phyloP scores from a whole-genome alignment of 2,113 vertebrate species.

The Melanotaenia duboulayi region DNA sequence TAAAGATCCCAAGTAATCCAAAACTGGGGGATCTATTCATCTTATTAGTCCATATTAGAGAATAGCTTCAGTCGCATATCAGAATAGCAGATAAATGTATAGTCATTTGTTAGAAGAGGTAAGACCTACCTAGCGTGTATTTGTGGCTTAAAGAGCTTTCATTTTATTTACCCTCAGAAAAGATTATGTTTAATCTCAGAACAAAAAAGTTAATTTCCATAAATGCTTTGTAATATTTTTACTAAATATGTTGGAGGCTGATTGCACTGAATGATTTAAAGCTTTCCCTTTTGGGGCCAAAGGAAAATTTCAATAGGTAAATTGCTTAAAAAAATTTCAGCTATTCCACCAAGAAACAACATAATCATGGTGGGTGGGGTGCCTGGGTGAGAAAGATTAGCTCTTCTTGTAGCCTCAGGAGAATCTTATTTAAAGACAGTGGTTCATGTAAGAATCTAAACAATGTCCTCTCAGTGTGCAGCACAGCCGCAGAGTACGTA shows the following conservation, averaged over 20 bases:
- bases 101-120: neutral
- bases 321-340: slow-evolving; percentile 18
- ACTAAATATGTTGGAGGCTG: too few species aligned
- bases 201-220: neutral
- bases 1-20: neutral
- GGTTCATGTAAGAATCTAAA: slow-evolving; percentile 70
- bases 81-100: neutral
- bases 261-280: neutral
- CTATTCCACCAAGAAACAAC: slow-evolving; percentile 59
- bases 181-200: neutral
- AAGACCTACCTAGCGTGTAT: neutral
- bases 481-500: slow-evolving; percentile 23
- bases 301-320: neutral
- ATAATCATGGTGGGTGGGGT: slow-evolving; percentile 54
- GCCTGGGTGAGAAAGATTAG: slow-evolving; percentile 23
- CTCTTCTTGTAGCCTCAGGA: slow-evolving; percentile 44
- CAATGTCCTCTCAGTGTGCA: slow-evolving; percentile 67
- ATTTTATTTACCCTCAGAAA: neutral
- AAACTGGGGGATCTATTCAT: neutral
- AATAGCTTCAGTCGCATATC: neutral
- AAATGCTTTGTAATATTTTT: neutral
- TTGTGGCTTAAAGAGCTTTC: slow-evolving; percentile 1
- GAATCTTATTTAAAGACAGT: slow-evolving; percentile 53
- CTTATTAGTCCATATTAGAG: neutral
- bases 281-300: neutral